These are phyloP conservation scores for Eupithecia exiguata DNA, from an alignment of 2,888 invertebrate genomes.

Conservation along the genomic window DNA sequence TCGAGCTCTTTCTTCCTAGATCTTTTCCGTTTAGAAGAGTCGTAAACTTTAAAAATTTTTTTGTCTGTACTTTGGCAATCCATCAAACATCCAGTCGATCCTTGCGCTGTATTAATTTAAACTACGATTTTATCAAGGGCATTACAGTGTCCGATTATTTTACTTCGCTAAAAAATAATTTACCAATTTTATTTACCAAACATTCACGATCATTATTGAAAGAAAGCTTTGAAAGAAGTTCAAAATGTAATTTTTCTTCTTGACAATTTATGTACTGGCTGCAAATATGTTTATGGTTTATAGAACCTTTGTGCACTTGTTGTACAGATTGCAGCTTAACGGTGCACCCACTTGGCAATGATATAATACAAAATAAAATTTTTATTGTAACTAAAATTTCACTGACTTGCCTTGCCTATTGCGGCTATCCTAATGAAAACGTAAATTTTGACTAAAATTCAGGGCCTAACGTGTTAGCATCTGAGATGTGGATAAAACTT, in stretches of 20 bases:
- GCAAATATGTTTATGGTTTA: slow-evolving; percentile 40
- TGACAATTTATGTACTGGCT: slow-evolving; percentile 39
- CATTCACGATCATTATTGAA: slow-evolving; percentile 49
- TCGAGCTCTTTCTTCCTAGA: slow-evolving; percentile 65
- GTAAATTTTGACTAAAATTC: slow-evolving; percentile 2
- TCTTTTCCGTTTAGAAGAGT: slow-evolving; percentile 67
- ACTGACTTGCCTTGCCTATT: not conserved
- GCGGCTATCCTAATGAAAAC: not conserved
- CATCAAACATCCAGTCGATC: slow-evolving; percentile 54
- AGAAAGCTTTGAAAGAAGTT: slow-evolving; percentile 56
- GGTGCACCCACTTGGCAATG: not conserved
- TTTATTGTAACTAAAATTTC: not conserved
- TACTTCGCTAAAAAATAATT: slow-evolving; percentile 53
- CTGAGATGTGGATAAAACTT: slow-evolving; percentile 59
- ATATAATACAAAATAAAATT: not conserved
- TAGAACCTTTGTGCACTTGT: not conserved
- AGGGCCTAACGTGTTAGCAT: slow-evolving; percentile 35
- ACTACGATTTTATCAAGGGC: slow-evolving; percentile 55
- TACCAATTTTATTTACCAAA: slow-evolving; percentile 64
- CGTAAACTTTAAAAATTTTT: slow-evolving; percentile 75
- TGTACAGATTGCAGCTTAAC: not conserved
- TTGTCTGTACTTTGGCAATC: slow-evolving; percentile 76
- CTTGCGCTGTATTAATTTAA: slow-evolving; percentile 40
- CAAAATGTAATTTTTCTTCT: slow-evolving; percentile 62
- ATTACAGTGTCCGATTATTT: slow-evolving; percentile 49